Evolutionary conservation across 64 coral and sea anemone species (phyloP).

Genomic region (Montipora sp.): DNA sequence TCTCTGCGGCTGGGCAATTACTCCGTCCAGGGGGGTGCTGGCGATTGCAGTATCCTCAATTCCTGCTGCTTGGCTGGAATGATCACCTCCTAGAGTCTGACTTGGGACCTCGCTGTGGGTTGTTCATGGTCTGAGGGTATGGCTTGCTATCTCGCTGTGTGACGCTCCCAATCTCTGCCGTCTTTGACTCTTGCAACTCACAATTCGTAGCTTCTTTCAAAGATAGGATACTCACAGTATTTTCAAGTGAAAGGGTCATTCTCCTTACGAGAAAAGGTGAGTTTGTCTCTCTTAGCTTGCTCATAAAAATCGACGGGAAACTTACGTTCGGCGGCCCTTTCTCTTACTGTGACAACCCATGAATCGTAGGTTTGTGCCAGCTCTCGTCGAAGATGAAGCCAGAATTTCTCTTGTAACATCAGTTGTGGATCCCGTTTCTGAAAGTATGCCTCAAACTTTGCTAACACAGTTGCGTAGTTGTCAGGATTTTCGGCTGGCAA

Average conservation of each 20-base stretch:
- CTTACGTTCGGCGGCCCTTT: conserved; percentile 43
- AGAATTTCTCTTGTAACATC: conserved; percentile 19
- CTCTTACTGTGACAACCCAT: conserved; percentile 25
- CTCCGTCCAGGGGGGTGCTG: too few relatives aligned
- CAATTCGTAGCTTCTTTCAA: conserved; percentile 51
- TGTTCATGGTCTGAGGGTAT: too few relatives aligned
- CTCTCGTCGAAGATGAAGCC: conserved; percentile 33
- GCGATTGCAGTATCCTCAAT: too few relatives aligned
- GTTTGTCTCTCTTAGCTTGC: conserved; percentile 24
- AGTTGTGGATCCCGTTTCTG: conserved; percentile 41
- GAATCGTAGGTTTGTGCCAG: conserved; percentile 28
- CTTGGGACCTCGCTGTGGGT: too few relatives aligned
- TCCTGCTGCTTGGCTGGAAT: too few relatives aligned
- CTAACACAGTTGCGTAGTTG: background rate
- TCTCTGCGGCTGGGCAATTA: too few relatives aligned
- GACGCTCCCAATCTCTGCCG: conserved; percentile 14
- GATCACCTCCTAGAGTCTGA: too few relatives aligned
- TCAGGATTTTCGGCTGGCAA: conserved; percentile 35
- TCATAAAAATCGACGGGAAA: conserved; percentile 48
- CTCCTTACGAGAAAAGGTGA: conserved; percentile 31
- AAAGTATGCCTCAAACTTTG: conserved; percentile 54
- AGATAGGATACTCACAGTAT: conserved; percentile 38
- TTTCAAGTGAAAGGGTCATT: conserved; percentile 52
- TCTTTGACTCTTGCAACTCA: conserved; percentile 57
- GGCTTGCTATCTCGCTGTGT: background rate